These are phyloP conservation scores for Xyrauchen texanus DNA, from an alignment of 2,113 vertebrate species.

Conservation along the genomic window DNA sequence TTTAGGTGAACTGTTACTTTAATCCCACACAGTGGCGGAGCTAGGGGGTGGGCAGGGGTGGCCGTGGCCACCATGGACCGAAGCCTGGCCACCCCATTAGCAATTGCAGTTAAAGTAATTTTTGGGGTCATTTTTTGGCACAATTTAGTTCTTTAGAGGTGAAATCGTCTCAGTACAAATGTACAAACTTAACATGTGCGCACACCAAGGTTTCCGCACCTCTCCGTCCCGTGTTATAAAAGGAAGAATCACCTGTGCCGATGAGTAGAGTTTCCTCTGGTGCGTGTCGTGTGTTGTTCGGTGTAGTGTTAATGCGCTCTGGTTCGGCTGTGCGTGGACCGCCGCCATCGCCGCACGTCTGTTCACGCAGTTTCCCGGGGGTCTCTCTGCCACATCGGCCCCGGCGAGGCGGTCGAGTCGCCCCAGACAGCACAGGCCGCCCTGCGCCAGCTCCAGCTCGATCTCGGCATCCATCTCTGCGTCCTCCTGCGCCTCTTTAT, in stretches of 20 bases:
- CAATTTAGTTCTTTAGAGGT: too few species aligned
- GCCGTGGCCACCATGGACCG: too few species aligned
- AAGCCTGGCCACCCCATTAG: too few species aligned
- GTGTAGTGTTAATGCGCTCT: conserved; percentile 41
- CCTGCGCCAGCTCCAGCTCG: conserved; percentile 90
- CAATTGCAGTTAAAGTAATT: too few species aligned
- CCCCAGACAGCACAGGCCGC: conserved; percentile 78
- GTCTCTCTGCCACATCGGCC: conserved; percentile 45
- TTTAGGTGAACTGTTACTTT: too few species aligned
- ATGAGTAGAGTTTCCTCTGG: conserved; percentile 84
- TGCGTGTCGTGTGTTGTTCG: conserved; percentile 36
- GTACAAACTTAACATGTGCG: too few species aligned
- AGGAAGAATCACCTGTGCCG: conserved; percentile 82
- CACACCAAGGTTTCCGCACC: too few species aligned
- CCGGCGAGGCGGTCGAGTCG: conserved; percentile 65
- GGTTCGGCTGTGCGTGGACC: conserved; percentile 34
- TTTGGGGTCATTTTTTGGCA: too few species aligned
- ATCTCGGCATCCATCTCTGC: conserved; percentile 97
- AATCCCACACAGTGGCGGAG: too few species aligned
- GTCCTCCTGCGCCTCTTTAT: conserved; percentile 96
- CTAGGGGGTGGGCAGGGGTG: too few species aligned
- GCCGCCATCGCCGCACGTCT: conserved; percentile 46
- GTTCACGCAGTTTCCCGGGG: neutral
- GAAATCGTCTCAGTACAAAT: too few species aligned
- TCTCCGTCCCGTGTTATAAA: too few species aligned